phyloP scores from a whole-genome alignment of 2,113 vertebrate genomes.

The Dasypus novemcinctus region DNA sequence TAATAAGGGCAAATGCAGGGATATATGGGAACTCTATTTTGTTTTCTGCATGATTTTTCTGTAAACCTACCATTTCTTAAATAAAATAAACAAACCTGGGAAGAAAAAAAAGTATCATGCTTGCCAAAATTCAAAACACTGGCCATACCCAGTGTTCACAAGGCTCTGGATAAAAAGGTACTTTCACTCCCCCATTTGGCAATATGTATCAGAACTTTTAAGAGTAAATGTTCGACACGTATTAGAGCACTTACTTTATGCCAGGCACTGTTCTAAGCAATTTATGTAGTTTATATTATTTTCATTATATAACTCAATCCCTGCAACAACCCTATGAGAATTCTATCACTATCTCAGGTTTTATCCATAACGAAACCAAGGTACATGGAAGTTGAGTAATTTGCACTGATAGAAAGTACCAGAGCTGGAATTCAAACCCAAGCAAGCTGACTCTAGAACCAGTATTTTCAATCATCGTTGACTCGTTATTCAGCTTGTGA shows the following conservation, averaged over 20 bases:
- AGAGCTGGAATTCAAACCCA: not conserved
- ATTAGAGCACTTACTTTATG: not conserved
- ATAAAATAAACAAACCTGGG: not conserved
- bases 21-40: not conserved
- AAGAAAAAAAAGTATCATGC: not conserved
- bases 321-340: not conserved
- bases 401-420: not conserved
- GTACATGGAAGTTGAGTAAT: not conserved
- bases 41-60: not conserved
- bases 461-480: not conserved
- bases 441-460: not conserved
- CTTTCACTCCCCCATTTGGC: not conserved
- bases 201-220: not conserved
- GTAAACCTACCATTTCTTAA: not conserved
- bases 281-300: not conserved
- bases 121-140: not conserved
- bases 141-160: not conserved
- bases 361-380: not conserved
- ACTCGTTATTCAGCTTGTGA: not conserved
- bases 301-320: not conserved
- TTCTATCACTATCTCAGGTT: not conserved
- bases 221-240: not conserved
- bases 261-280: not conserved
- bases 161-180: not conserved
- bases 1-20: too few species aligned